phyloP scores from a whole-genome alignment of 2,888 invertebrate species.

The Amiota minor region DNA sequence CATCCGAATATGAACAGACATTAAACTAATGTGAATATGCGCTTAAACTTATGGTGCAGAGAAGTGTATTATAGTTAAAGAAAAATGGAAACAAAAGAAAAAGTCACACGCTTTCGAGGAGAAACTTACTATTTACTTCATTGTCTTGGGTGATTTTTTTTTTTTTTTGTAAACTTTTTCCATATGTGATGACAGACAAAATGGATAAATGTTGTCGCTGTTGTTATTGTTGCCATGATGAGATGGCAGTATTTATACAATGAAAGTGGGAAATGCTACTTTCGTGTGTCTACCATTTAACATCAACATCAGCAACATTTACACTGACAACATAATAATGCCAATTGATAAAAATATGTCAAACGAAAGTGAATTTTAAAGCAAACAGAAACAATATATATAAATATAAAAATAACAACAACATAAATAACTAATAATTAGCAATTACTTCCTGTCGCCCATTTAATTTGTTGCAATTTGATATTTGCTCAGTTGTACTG shows the following conservation, averaged over 20 bases:
- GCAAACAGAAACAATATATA: neutral
- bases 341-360: constrained; percentile 26
- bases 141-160: too few species aligned
- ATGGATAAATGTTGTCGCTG: too few species aligned
- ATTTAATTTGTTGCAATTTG: neutral
- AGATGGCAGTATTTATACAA: too few species aligned
- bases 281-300: neutral
- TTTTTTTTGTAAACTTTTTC: too few species aligned
- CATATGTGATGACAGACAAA: too few species aligned
- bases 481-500: neutral
- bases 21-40: too few species aligned
- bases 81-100: neutral
- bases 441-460: constrained; percentile 5
- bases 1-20: too few species aligned
- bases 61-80: neutral
- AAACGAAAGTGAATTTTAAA: constrained; percentile 18
- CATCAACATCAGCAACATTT: neutral
- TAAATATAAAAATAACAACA: neutral
- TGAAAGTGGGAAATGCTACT: too few species aligned
- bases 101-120: constrained; percentile 13
- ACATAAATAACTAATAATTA: constrained; percentile 2
- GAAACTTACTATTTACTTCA: neutral
- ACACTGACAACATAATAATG: constrained; percentile 20
- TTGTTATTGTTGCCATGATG: too few species aligned
- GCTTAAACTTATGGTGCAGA: neutral